Evolutionary conservation across 2,797 vertebrate species (phyloP).

Genomic region (Furcifer pardalis): DNA sequence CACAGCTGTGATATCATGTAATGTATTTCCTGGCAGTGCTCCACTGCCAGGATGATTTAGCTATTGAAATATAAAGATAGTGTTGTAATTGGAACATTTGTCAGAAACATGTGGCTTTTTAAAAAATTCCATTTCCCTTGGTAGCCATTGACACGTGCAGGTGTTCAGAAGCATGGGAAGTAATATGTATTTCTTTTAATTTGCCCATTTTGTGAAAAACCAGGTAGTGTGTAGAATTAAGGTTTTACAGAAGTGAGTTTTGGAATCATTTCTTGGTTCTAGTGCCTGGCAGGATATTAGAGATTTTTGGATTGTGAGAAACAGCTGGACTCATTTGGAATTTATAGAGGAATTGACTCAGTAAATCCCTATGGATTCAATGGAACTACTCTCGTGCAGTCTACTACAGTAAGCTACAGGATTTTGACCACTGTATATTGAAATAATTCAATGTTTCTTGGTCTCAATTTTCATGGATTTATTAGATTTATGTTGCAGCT

Average conservation of each 20-base stretch:
- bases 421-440: too few species aligned
- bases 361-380: background rate
- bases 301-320: too few species aligned
- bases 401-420: too few species aligned
- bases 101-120: slow-evolving; percentile 34
- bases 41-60: slow-evolving; percentile 1
- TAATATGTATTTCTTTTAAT: background rate
- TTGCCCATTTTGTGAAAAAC: background rate
- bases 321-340: too few species aligned
- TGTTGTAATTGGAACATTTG: slow-evolving; percentile 20
- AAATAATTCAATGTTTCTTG: background rate
- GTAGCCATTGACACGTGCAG: background rate
- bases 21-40: slow-evolving; percentile 3
- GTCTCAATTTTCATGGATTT: background rate
- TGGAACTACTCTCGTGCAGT: too few species aligned
- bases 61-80: slow-evolving; percentile 35
- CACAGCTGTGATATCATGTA: slow-evolving; percentile 25
- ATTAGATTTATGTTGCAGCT: background rate
- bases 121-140: slow-evolving; percentile 18
- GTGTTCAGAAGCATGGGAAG: background rate
- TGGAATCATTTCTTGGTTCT: background rate
- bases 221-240: background rate
- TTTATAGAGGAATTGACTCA: too few species aligned
- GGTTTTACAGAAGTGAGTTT: background rate
- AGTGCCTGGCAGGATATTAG: background rate